Evolutionary conservation across 2,113 vertebrate genomes (phyloP), one percentile per base, ranked within the genome.

Genomic region (Marmota monax): DNA sequence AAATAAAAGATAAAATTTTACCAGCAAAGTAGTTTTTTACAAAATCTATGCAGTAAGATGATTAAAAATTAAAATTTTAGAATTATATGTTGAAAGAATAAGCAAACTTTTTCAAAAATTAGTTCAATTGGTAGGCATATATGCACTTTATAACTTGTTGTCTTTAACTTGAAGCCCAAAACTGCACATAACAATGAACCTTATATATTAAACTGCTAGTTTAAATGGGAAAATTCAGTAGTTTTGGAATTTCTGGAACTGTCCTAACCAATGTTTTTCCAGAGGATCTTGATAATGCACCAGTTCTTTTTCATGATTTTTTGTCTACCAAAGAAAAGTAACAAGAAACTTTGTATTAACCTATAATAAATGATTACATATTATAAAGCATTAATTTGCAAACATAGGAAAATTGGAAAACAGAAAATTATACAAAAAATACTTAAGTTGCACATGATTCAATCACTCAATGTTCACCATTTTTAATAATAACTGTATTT

Each of bases 1-100:
- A 94, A 95, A 92, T 88, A 94, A 97, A 92, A 83, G 88, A 85
- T 78, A 96, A 96, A 97, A 90, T 73, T 94, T 53, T 94, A 2
- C 61, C 70, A n/a, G 20, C 58, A 56, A 96, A 92, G 45, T 72
- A 87, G 42, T 74, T 58, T 69, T 88, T 93, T 92, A 45, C 53
- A 91, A 65, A 92, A 88, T 92, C 61, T 76, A 85, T 39, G 37
- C 27, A 83, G 53, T 48, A 96, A 77, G 63, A 74, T 61, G 53
- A 87, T 92, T 95, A 92, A 65, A 90, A 95, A 82, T 86, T 34
- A 93, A 92, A 74, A 20, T 27, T 96, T 91, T 45, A 88, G 0
- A 84, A 63, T 94, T 79, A 88, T 86, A 95, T 78, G 23, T 73
- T 92, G 61, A 77, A 88, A 58, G 13, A 78, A 97, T 92, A 83